Conservation (phyloP, 2,888 invertebrate species). For the Lasiommata megera region DNA sequence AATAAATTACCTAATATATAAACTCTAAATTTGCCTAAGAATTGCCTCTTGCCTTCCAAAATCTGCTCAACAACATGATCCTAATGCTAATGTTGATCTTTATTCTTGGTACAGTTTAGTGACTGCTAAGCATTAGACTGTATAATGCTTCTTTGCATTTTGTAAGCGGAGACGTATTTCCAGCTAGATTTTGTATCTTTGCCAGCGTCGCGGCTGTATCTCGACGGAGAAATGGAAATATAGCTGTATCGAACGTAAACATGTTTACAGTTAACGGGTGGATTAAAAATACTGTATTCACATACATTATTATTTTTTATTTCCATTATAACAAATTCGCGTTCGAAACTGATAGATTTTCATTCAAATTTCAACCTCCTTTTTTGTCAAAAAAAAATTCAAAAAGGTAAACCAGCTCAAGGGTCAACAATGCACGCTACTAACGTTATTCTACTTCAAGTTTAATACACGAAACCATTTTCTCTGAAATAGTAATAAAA, state of each 20-base stretch:
- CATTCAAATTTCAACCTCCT: too few relatives aligned
- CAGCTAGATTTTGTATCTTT: conserved; percentile 45
- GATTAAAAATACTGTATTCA: conserved; percentile 66
- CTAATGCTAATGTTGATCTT: conserved; percentile 32
- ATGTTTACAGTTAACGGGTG: conserved; percentile 66
- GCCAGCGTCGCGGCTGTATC: conserved; percentile 64
- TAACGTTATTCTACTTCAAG: too few relatives aligned
- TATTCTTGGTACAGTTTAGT: conserved; percentile 27
- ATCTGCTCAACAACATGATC: conserved; percentile 30
- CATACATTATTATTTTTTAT: too few relatives aligned
- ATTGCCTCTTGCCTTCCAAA: conserved; percentile 13
- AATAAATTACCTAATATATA: too few relatives aligned
- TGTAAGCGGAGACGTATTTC: conserved; percentile 44
- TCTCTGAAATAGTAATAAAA: too few relatives aligned
- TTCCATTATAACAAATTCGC: too few relatives aligned
- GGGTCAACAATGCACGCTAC: too few relatives aligned
- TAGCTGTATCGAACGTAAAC: conserved; percentile 67
- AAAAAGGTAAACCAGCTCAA: too few relatives aligned
- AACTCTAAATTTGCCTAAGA: too few relatives aligned
- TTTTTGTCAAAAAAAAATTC: too few relatives aligned
- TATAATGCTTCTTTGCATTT: conserved; percentile 43
- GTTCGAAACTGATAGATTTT: too few relatives aligned
- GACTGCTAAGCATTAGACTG: conserved; percentile 38
- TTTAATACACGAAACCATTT: too few relatives aligned
- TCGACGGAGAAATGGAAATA: conserved; percentile 69